Evolutionary conservation across 2,113 vertebrate genomes (phyloP), one percentile per base, ranked within the genome.

Genomic region (Ornithorhynchus anatinus): DNA sequence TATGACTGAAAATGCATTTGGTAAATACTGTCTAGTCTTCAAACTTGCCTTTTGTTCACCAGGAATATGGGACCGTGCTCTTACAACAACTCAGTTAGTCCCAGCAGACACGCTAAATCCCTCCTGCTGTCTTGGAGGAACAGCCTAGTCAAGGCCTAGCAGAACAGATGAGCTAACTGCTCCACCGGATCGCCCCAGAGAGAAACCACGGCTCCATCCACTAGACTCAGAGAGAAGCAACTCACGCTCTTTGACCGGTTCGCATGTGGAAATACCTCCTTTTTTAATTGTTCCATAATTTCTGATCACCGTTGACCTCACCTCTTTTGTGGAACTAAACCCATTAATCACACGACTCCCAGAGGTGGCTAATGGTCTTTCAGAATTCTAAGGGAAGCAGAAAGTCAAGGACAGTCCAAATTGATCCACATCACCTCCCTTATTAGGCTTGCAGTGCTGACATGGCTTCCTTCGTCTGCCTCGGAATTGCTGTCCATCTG

Each of bases 291-390:
- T 6, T 12, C 74, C 44, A 58, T 84, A 75, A 82, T 87, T 93
- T 88, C 87, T 69, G 64, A 77, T 87, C 89, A 91, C 3, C 23
- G 69, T 68, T 90, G 85, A 93, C 87, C 85, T 94, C 82, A 80
- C 56, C 50, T 79, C 75, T 88, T 89, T 90, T 91, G 85, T 92
- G 92, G 88, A 90, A 90, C 77, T 64, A 86, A 89, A 81, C 43
- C 80, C 87, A 91, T 92, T 93, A 92, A 93, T 93, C 91, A 93
- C 89, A 83, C 66, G 80, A 59, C 87, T 91, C 89, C 88, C 87
- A 82, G 85, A 87, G 87, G 86, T 84, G 48, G 73, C 72, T 92
- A 91, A 92, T 85, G 86, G 92, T 89, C 84, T 89, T 82, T 81
- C 64, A 87, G 89, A 90, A 90, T 89, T 90, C 76, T 84, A 89